These are phyloP conservation scores for Chondrosia reniformis DNA, from an alignment of 37 sponge, comb jelly and placozoan species.

Conservation along the genomic window DNA sequence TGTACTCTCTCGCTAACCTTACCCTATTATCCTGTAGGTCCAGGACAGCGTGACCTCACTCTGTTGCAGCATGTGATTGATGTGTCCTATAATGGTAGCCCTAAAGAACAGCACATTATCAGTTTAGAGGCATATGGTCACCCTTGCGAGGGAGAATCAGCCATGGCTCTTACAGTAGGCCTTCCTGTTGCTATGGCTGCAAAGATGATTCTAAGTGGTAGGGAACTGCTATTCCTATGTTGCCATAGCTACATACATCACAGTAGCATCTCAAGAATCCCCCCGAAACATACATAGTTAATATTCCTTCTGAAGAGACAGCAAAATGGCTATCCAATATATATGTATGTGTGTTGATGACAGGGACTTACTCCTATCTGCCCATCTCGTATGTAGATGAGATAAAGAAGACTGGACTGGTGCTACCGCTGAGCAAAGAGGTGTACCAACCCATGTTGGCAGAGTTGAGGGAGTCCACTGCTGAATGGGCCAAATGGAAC, in stretches of 20 bases:
- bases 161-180: conserved; percentile 92
- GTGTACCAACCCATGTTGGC: conserved; percentile 75
- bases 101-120: conserved; percentile 45
- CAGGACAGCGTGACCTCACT: conserved; percentile 73
- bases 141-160: conserved; percentile 51
- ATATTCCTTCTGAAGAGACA: background rate
- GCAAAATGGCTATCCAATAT: background rate
- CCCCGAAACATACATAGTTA: no score
- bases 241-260: background rate
- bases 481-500: conserved; percentile 17
- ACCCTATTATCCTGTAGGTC: background rate
- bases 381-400: conserved; percentile 55
- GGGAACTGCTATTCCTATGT: background rate
- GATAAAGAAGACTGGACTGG: conserved; percentile 57
- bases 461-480: conserved; percentile 21
- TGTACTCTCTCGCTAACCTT: background rate
- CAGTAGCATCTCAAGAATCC: no score
- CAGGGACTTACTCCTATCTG: no score
- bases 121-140: conserved; percentile 65
- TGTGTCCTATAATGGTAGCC: conserved; percentile 47
- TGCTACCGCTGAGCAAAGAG: conserved; percentile 63
- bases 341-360: no score
- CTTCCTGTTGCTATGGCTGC: conserved; percentile 87
- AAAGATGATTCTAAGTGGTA: conserved; percentile 69
- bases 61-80: conserved; percentile 64